A percentile compares a stretch with the other conserved stretches of the same genome.
Evolutionary conservation across 2,113 vertebrate genomes (phyloP).

Genomic region (Takifugu flavidus): DNA sequence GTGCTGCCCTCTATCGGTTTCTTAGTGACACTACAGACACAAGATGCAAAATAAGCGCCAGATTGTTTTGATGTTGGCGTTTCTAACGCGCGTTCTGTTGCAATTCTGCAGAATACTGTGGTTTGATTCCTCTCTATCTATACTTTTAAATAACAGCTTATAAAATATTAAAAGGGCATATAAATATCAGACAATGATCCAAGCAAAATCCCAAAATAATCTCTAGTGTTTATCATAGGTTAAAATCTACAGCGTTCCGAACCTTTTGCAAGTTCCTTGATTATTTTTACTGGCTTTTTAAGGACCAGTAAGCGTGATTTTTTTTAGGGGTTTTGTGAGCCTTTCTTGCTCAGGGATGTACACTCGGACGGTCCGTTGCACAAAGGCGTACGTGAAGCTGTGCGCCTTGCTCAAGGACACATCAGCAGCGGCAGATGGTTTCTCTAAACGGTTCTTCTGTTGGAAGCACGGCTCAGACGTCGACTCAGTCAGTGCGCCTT

Average conservation of each 20-base stretch:
- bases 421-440: slow-evolving; percentile 2
- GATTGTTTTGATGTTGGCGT: too few relatives aligned
- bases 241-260: too few relatives aligned
- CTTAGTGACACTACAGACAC: not conserved
- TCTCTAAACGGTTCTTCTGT: not conserved
- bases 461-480: not conserved
- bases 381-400: not conserved
- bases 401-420: slow-evolving; percentile 41
- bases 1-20: slow-evolving; percentile 47
- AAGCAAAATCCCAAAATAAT: not conserved
- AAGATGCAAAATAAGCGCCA: too few relatives aligned
- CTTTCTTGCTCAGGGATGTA: not conserved
- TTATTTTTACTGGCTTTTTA: too few relatives aligned
- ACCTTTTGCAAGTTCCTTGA: too few relatives aligned
- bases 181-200: not conserved
- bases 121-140: too few relatives aligned
- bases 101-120: too few relatives aligned
- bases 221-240: too few relatives aligned
- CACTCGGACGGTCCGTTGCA: not conserved
- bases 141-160: too few relatives aligned
- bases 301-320: too few relatives aligned
- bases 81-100: too few relatives aligned
- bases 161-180: not conserved
- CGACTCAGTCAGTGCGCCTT: slow-evolving; percentile 1
- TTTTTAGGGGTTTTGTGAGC: not conserved